Evolutionary conservation across 2,797 vertebrate species (phyloP), one percentile per base, ranked within the genome.

Genomic region (Acanthornis magna): DNA sequence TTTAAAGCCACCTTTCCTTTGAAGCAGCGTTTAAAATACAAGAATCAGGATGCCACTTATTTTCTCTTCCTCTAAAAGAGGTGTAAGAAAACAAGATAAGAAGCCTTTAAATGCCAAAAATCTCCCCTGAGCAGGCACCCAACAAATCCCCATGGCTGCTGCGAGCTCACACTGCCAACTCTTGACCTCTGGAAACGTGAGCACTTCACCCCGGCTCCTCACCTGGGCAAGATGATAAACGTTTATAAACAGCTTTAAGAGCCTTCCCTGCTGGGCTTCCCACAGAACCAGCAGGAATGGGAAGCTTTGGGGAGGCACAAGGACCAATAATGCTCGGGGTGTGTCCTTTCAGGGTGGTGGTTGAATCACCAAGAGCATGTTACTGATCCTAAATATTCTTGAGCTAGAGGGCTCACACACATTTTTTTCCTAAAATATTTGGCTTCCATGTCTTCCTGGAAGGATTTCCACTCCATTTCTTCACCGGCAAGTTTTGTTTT

Each of bases 1-100:
- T 80, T 92, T 91, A 88, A 77, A 89, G 22, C 61, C 70, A 18
- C 85, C 25, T 77, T 10, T 80, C 30, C 36, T 90, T 82, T 79
- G 51, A 88, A 88, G 76, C 3, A 36, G 13, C 11, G 16, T 21
- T 67, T 42, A 61, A 74, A 83, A 67, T 18, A 53, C 54, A 72
- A 71, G 65, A 74, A 55, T n/a, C 51, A 57, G 17, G 20, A 22
- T n/a, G 50, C 20, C 91, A 88, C n/a, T 91, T 30, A 4, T 67
- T 74, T 67, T 74, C 47, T 61, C 42, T 23, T 47, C 62, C 58
- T 74, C 62, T 58, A 38, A 67, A 88, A 70, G 51, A 70, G 68
- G 29, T 7, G 2, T 42, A 55, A 62, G 53, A 55, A n/a, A 85
- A 65, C 26, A 76, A 85, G 61, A 57, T 23, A 65, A 50, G 15